phyloP scores from a whole-genome alignment of 2,888 invertebrate species.

The Caenorhabditis wallacei region DNA sequence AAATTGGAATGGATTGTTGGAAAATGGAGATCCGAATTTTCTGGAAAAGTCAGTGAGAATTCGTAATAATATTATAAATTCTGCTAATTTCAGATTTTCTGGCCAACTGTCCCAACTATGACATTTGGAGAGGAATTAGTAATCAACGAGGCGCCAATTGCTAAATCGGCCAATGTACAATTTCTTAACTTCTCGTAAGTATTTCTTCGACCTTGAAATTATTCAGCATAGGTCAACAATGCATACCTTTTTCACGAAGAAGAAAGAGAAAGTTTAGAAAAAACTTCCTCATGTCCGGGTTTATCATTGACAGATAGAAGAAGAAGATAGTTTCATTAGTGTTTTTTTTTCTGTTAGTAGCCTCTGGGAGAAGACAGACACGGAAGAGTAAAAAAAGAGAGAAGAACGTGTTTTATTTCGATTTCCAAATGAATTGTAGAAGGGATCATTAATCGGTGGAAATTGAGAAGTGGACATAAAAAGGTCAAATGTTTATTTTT shows the following conservation, averaged over 20 bases:
- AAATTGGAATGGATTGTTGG: constrained; percentile 82
- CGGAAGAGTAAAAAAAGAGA: constrained; percentile 8
- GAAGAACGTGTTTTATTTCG: constrained; percentile 26
- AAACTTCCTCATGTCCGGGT: constrained; percentile 55
- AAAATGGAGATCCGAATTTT: constrained; percentile 83
- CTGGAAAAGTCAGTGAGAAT: constrained; percentile 77
- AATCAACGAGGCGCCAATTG: constrained; percentile 81
- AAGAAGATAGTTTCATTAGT: constrained; percentile 40
- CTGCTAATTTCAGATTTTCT: constrained; percentile 77
- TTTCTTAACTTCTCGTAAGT: constrained; percentile 83
- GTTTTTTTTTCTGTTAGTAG: constrained; percentile 42
- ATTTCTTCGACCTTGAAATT: constrained; percentile 41
- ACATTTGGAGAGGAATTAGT: constrained; percentile 83
- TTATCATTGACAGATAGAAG: constrained; percentile 24
- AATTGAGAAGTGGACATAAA: neutral
- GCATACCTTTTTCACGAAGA: constrained; percentile 16
- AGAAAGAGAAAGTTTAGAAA: constrained; percentile 42
- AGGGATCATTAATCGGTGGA: constrained; percentile 36
- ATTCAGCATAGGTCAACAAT: constrained; percentile 41
- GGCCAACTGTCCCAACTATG: constrained; percentile 84
- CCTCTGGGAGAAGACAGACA: neutral
- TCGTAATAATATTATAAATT: neutral
- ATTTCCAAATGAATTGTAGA: no score
- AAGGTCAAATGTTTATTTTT: constrained; percentile 55
- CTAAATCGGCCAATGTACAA: constrained; percentile 81